Evolutionary conservation across 2,888 invertebrate species (phyloP).

Genomic region (Nephrotoma appendiculata): DNA sequence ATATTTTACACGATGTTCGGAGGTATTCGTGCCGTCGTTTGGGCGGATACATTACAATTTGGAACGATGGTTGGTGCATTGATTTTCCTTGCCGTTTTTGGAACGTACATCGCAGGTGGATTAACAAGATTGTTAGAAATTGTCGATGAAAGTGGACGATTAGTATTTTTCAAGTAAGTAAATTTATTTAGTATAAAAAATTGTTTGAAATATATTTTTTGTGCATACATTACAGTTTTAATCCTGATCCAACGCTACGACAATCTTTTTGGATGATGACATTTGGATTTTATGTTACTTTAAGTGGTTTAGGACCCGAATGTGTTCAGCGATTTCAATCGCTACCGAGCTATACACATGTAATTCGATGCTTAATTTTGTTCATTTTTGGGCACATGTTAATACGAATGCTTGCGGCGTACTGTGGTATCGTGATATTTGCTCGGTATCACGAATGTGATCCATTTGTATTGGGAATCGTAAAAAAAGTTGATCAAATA

Average conservation of each 20-base stretch:
- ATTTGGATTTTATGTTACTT: slow-evolving; percentile 39
- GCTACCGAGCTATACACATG: slow-evolving; percentile 39
- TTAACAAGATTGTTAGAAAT: slow-evolving; percentile 40
- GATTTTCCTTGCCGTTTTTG: slow-evolving; percentile 40
- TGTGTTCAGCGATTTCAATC: slow-evolving; percentile 45
- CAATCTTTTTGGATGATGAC: slow-evolving; percentile 45
- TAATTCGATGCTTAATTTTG: slow-evolving; percentile 21
- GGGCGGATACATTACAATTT: slow-evolving; percentile 45
- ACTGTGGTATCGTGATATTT: slow-evolving; percentile 44
- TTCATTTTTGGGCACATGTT: slow-evolving; percentile 35
- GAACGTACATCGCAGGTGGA: slow-evolving; percentile 39
- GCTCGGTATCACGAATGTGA: slow-evolving; percentile 51
- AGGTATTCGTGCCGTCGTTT: slow-evolving; percentile 43
- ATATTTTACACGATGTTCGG: slow-evolving; percentile 63
- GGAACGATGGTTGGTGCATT: slow-evolving; percentile 39
- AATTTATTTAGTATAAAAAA: too few relatives aligned
- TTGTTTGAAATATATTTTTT: too few relatives aligned
- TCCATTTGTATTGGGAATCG: slow-evolving; percentile 41
- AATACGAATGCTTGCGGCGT: slow-evolving; percentile 40
- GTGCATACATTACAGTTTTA: slow-evolving; percentile 32
- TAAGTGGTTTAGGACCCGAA: slow-evolving; percentile 41
- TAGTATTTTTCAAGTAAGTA: slow-evolving; percentile 43
- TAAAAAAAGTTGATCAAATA: slow-evolving; percentile 43
- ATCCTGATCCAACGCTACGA: slow-evolving; percentile 41
- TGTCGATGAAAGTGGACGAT: slow-evolving; percentile 38